Percentiles rank a stretch among this genome's conserved stretches.
Conservation (phyloP, 2,113 vertebrate genomes). For the Oenanthe melanoleuca region DNA sequence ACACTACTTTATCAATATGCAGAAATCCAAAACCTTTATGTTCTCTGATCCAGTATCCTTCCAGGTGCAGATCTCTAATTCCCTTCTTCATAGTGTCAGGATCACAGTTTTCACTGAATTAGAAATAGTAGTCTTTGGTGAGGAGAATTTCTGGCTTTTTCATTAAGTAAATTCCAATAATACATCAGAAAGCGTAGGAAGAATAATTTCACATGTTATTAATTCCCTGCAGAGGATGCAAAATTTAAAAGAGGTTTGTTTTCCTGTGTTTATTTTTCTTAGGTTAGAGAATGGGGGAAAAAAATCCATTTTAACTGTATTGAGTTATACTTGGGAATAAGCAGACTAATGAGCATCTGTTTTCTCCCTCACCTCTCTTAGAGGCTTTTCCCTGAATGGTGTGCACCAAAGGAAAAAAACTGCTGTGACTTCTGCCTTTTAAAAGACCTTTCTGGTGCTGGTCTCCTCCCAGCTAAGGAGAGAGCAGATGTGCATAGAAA, state of each 20-base stretch:
- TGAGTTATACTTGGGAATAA: not conserved
- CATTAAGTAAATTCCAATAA: not conserved
- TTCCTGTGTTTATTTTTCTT: not conserved
- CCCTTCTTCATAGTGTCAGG: not conserved
- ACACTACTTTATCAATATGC: not conserved
- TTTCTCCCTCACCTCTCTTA: not conserved
- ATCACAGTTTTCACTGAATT: not conserved
- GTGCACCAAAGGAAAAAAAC: not conserved
- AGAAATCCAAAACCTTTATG: not conserved
- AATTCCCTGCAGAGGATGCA: not conserved
- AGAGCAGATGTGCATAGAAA: not conserved
- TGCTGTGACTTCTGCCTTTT: not conserved
- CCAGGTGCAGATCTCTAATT: not conserved
- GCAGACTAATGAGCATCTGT: not conserved
- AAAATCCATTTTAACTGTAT: not conserved
- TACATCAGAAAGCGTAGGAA: not conserved
- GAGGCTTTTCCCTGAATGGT: not conserved
- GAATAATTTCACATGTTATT: conserved; percentile 18
- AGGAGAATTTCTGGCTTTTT: not conserved
- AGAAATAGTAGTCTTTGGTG: not conserved
- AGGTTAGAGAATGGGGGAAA: not conserved
- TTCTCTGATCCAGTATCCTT: not conserved
- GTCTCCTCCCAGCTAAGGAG: not conserved
- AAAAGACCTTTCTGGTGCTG: not conserved
- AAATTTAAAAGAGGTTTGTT: not conserved